Base-by-base conservation (phyloP, 2,888 invertebrate species). In the Orthosia gothica region DNA sequence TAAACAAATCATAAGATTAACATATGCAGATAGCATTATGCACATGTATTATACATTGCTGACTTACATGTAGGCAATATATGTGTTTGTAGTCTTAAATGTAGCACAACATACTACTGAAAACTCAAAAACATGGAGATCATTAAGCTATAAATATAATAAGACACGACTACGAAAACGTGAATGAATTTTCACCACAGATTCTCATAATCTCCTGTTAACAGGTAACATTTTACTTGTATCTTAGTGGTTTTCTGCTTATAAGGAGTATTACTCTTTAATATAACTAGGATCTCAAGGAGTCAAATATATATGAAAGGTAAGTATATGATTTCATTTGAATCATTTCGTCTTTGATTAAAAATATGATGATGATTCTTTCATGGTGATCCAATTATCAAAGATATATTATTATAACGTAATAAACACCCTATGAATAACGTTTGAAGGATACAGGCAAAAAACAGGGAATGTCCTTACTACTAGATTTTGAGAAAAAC, bases 1-100 rank as follows among this genome's bases (percentile, higher is more conserved):
- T 50, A 54, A 76, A 80, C 84, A 83, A 76, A 76, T 80, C 76
- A 74, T 76, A 65, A 70, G 20, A 74, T 73, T 68, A 69, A 61
- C 62, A 73, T 83, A 76, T 74, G 59, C 74, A 74, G 70, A 73
- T 70, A 69, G 61, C 52, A 45, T 58, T 82, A 70, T 72, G 72
- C 55, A 76, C 65, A 72, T 75, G 62, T 70, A 64, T 70, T 70
- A 76, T 69, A 54, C 65, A 55, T 66, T 73, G 23, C 64, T 63
- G 52, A 50, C 26, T 54, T 62, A 20, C 47, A 64, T 54, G 4
- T 49, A 26, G 2, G 20, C 61, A 69, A 72, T 40, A 50, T 32
- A 72, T 47, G 26, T 73, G 54, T 73, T 50, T 52, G 20, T 18
- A 62, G 26, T 62, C 55, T 47, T 40, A 45, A 49, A 52, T 32